These are phyloP conservation scores for Volucella zonaria DNA, from an alignment of 2,888 invertebrate genomes.

Conservation along the genomic window DNA sequence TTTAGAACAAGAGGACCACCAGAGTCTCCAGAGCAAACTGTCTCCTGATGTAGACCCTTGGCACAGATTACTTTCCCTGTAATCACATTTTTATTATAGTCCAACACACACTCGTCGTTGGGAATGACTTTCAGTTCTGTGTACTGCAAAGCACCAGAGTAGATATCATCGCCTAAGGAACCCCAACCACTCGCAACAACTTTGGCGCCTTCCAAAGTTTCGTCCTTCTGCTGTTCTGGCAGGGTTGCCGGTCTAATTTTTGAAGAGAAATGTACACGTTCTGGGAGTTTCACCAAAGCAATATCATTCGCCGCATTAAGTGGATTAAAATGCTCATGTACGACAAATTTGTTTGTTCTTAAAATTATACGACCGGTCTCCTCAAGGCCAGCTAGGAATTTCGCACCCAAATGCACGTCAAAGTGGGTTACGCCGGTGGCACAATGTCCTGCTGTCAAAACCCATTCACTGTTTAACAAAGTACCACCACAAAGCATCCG, in stretches of 20 bases:
- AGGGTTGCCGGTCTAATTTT: conserved; percentile 80
- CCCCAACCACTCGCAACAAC: conserved; percentile 82
- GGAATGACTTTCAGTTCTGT: conserved; percentile 80
- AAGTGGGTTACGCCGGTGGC: conserved; percentile 80
- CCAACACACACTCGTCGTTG: conserved; percentile 79
- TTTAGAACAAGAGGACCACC: conserved; percentile 81
- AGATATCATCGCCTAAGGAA: conserved; percentile 77
- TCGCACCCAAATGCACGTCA: conserved; percentile 81
- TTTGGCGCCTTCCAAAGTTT: conserved; percentile 77
- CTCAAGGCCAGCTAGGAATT: conserved; percentile 77
- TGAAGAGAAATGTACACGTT: conserved; percentile 77
- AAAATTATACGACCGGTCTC: conserved; percentile 78
- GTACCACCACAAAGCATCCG: conserved; percentile 82
- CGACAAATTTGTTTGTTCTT: conserved; percentile 79
- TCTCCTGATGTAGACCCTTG: conserved; percentile 79
- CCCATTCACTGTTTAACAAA: conserved; percentile 80
- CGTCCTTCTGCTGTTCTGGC: conserved; percentile 74
- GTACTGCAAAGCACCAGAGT: conserved; percentile 80
- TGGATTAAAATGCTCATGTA: conserved; percentile 80
- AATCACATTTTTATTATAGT: conserved; percentile 79
- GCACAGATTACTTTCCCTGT: conserved; percentile 80
- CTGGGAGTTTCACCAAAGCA: conserved; percentile 80
- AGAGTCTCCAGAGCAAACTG: conserved; percentile 81
- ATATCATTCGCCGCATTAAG: conserved; percentile 80
- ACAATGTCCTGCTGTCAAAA: conserved; percentile 82